Evolutionary conservation across 2,888 invertebrate genomes (phyloP), one percentile per base, ranked within the genome.

Genomic region (Hydraecia micacea): DNA sequence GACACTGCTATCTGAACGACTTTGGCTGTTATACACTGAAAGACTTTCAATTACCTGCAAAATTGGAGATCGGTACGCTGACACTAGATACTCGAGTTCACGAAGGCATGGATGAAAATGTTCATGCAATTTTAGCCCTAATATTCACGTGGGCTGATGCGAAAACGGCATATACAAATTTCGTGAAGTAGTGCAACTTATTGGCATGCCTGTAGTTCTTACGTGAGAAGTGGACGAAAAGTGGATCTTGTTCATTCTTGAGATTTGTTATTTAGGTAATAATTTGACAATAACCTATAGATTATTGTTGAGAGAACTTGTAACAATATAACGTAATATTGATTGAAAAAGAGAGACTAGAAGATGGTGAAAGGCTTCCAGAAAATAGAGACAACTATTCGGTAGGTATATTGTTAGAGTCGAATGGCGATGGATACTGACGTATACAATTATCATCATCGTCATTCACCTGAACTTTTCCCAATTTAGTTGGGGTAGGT

Each of bases 1-100:
- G 74, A 71, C 66, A 70, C 9, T 80, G 69, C 84, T 86, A 82
- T 79, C 67, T 71, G 76, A 84, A 79, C 75, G 77, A 77, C 73
- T 76, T 81, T 69, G 78, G 39, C 52, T 36, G 42, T 55, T 62
- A 81, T 36, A 73, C 63, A 77, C 76, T 81, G 65, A 66, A 82
- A 79, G 70, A 81, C 82, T 84, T 88, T 84, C 89, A 88, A 88
- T 88, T 88, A 88, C 80, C 79, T 76, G 82, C 83, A 83, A 89
- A 89, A 88, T 89, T 89, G 85, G 69, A 88, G 84, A 74, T 67
- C 18, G 73, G 75, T 72, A 79, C 83, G 65, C 77, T 66, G 68
- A 58, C 25, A 32, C 82, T 63, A n/a, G 62, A 63, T n/a, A 73
- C 68, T 75, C 18, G 39, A 77, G 42, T 73, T 68, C 68, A 52